Evolutionary conservation across 2,888 invertebrate genomes (phyloP).

Genomic region (Dione juno): DNA sequence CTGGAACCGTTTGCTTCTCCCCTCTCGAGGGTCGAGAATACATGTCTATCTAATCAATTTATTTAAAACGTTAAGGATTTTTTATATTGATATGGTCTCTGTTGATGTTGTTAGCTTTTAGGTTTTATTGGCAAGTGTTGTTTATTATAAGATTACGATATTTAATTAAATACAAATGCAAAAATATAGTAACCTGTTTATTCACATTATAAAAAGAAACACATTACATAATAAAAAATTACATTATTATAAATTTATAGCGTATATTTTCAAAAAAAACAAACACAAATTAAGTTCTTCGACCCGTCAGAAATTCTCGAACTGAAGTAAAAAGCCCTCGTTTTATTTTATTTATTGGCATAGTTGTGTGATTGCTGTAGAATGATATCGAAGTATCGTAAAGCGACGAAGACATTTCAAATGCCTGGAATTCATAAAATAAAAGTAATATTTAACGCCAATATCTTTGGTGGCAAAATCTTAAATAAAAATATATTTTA

Average conservation of each 20-base stretch:
- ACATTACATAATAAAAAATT: not conserved
- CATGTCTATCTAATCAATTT: too few relatives aligned
- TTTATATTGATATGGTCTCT: too few relatives aligned
- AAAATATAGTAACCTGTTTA: not conserved
- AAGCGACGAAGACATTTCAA: constrained; percentile 69
- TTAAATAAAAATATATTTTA: constrained; percentile 50
- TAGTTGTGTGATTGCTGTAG: constrained; percentile 68
- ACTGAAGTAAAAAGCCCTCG: constrained; percentile 70
- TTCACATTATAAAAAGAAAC: not conserved
- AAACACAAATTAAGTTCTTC: constrained; percentile 52
- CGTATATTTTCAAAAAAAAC: not conserved
- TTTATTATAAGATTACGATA: too few relatives aligned
- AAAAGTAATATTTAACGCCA: not conserved
- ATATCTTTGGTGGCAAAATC: not conserved
- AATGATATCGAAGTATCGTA: constrained; percentile 75
- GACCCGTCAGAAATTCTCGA: constrained; percentile 61
- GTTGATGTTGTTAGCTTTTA: too few relatives aligned
- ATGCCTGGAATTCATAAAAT: constrained; percentile 56
- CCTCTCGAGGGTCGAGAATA: too few relatives aligned
- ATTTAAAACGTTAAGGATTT: too few relatives aligned
- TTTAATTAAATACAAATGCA: not conserved
- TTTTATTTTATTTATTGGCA: constrained; percentile 63
- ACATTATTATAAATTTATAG: constrained; percentile 8
- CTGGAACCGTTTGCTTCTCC: too few relatives aligned
- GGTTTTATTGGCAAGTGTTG: too few relatives aligned